Base-by-base conservation (phyloP, 2,888 invertebrate genomes). In the Hartigia nigra region DNA sequence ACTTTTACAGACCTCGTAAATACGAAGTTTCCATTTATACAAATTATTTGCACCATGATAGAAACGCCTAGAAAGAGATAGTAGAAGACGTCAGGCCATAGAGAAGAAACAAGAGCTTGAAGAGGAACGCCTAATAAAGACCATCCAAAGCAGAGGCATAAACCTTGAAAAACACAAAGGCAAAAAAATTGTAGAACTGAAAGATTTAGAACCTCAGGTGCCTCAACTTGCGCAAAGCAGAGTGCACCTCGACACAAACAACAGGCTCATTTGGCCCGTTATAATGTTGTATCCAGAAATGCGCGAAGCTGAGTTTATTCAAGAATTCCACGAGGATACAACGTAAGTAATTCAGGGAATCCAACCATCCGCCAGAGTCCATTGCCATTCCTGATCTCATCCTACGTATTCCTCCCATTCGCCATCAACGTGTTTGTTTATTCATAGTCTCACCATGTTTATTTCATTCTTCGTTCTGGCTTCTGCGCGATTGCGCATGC, bases 251-350 rank as follows among this genome's bases (percentile, higher is more conserved):
- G 93, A 94, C 82, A 92, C 94, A 86, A 91, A 94, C 0, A 92
- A 92, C 14, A 90, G 92, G 72, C 91, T 99, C 14, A 92, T 95
- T 76, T 99, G 98, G 98, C 98, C 98, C 0, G 95, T 98, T 0
- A 92, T 97, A 31, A 94, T 98, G 84, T 92, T 97, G 14, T 99
- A 98, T 91, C 98, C 98, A 0, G 98, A 98, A 92, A 95, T 95
- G 88, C 93, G 95, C 80, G 95, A 96, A 86, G 96, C 97, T 76
- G 99, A 99, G 91, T 97, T 98, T 86, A 94, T 99, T 70, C 95
- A 96, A 90, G 94, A 94, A 79, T 96, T 98, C 87, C 93, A 94
- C 12, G 98, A 98, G 92, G 94, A 95, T 85, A 93, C 93, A 0
- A 92, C 93, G 93, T 94, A 94, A 90, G 90, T 90, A 1, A 55